Conservation (phyloP, 1,140 invertebrate genomes). For the Hylaeus anthracinus region DNA sequence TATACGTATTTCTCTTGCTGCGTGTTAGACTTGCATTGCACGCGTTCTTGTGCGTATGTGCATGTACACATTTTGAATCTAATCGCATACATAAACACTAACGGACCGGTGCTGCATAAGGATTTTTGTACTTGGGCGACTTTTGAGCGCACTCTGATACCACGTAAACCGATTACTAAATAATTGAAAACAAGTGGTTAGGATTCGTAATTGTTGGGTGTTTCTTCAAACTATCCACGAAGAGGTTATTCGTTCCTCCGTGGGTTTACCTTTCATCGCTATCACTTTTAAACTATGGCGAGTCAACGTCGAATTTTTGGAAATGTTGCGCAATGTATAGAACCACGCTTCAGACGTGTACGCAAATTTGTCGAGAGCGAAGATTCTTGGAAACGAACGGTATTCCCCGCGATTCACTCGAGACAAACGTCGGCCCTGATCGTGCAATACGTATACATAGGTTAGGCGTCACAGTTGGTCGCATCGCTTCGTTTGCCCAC, state of each 20-base stretch:
- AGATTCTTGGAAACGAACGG: not conserved
- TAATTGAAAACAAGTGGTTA: not conserved
- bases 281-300: not conserved
- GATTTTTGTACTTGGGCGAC: not conserved
- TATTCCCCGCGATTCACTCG: not conserved
- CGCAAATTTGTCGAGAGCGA: not conserved
- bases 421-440: slow-evolving; percentile 1
- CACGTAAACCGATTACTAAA: not conserved
- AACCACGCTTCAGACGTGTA: too few relatives aligned
- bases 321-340: too few relatives aligned
- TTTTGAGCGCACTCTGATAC: not conserved
- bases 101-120: not conserved
- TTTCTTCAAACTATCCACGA: too few relatives aligned
- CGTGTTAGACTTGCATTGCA: slow-evolving; percentile 17
- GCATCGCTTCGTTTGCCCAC: slow-evolving; percentile 65
- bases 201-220: not conserved
- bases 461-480: slow-evolving; percentile 65
- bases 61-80: slow-evolving; percentile 22
- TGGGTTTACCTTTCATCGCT: not conserved
- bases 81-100: slow-evolving; percentile 32
- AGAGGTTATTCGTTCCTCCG: not conserved
- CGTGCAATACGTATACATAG: not conserved
- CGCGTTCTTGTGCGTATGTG: not conserved
- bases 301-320: too few relatives aligned
- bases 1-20: not conserved